Percentiles rank a stretch among this genome's conserved stretches.
Conservation (phyloP, 1,140 invertebrate genomes). For the Drosophila tsacasi region DNA sequence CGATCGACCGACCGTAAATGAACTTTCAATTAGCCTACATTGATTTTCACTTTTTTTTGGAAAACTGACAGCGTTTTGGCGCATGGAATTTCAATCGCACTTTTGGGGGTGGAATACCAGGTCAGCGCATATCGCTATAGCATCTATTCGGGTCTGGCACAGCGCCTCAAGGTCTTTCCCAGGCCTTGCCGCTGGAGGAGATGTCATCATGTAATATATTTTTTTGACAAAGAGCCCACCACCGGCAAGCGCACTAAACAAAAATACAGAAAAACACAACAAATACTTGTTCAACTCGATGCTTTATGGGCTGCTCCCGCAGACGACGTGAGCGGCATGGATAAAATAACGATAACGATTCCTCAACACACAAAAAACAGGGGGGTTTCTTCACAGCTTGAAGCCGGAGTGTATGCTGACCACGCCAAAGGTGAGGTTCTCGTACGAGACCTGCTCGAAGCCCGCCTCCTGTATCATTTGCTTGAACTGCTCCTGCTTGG, state of each 20-base stretch:
- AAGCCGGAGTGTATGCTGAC: conserved; percentile 98
- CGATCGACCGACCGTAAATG: conserved; percentile 23
- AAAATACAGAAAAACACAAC: conserved; percentile 15
- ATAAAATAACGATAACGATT: conserved; percentile 12
- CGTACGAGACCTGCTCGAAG: conserved; percentile 93
- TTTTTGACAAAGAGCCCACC: conserved; percentile 29
- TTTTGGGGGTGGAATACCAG: background rate
- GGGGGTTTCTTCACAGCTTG: conserved; percentile 86
- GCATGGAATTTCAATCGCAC: conserved; percentile 47
- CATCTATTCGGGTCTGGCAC: conserved; percentile 45
- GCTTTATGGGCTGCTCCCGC: conserved; percentile 32
- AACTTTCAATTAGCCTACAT: conserved; percentile 69
- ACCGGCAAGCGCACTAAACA: conserved; percentile 11
- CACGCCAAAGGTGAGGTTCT: conserved; percentile 95
- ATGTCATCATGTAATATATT: conserved; percentile 30
- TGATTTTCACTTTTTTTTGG: conserved; percentile 67
- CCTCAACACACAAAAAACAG: background rate
- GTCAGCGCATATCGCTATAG: conserved; percentile 27
- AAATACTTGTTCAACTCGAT: conserved; percentile 40
- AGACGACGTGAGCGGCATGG: conserved; percentile 48
- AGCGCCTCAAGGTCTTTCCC: conserved; percentile 62
- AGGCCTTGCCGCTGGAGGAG: conserved; percentile 43
- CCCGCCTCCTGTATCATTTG: conserved; percentile 95
- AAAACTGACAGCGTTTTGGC: conserved; percentile 12
- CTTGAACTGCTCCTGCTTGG: conserved; percentile 96